Evolutionary conservation across 2,888 invertebrate genomes (phyloP).

Genomic region (Drosophila planitibia): DNA sequence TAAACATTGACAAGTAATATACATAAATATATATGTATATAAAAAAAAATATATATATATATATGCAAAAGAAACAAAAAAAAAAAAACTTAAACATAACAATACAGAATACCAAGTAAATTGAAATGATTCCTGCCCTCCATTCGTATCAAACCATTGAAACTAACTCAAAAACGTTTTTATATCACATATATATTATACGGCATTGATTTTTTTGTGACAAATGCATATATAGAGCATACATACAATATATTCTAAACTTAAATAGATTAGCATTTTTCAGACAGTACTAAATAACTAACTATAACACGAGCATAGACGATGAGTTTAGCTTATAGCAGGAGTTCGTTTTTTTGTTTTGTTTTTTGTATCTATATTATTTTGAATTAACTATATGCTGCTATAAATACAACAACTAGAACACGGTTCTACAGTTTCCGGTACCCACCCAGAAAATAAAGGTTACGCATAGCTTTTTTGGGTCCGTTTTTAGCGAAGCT

Average conservation of each 20-base stretch:
- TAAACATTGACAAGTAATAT: conserved; percentile 45
- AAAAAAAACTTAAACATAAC: conserved; percentile 41
- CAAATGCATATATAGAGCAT: conserved; percentile 54
- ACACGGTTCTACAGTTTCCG: conserved; percentile 44
- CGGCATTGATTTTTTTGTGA: conserved; percentile 75
- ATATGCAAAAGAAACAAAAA: conserved; percentile 19
- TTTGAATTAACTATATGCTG: conserved; percentile 9
- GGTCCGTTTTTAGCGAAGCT: conserved; percentile 33
- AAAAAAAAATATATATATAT: too few relatives aligned
- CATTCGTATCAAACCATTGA: conserved; percentile 81
- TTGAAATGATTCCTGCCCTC: conserved; percentile 85
- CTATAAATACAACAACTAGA: conserved; percentile 23
- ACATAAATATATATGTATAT: conserved; percentile 19
- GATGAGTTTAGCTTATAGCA: conserved; percentile 50
- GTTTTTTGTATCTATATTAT: background rate
- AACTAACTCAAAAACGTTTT: conserved; percentile 76
- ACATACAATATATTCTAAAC: conserved; percentile 33
- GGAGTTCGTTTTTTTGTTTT: conserved; percentile 26
- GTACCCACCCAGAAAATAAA: conserved; percentile 40
- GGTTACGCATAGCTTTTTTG: conserved; percentile 28
- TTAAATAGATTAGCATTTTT: conserved; percentile 62
- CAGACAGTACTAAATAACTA: conserved; percentile 34
- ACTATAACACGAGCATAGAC: conserved; percentile 29
- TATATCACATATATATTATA: conserved; percentile 67
- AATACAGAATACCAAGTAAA: conserved; percentile 75